Percentiles rank a stretch among this genome's conserved stretches.
phyloP scores from a whole-genome alignment of 2,113 vertebrate species.

The Phaethon lepturus region DNA sequence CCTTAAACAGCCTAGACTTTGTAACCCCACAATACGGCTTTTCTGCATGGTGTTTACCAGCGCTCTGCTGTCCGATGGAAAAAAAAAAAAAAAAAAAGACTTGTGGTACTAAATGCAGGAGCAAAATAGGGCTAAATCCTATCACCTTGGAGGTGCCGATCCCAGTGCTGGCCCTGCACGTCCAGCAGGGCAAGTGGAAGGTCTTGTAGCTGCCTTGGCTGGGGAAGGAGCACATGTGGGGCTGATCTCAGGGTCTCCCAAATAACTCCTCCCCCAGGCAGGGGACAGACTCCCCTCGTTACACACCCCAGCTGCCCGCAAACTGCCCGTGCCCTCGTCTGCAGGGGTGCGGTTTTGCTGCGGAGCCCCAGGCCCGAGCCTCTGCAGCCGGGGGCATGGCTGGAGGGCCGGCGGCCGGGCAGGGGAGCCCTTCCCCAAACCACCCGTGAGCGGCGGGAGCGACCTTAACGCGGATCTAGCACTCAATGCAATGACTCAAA shows the following conservation, averaged over 20 bases:
- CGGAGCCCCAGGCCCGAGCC: too few relatives aligned
- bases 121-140: conserved; percentile 42
- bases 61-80: conserved; percentile 53
- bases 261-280: neutral
- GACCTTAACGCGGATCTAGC: conserved; percentile 49
- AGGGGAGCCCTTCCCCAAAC: neutral
- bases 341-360: neutral
- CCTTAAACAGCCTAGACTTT: conserved; percentile 70
- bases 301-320: neutral
- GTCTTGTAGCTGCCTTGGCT: neutral
- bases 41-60: conserved; percentile 68
- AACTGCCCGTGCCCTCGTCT: fast-evolving
- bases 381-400: too few relatives aligned
- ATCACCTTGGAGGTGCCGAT: neutral
- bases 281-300: neutral
- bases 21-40: conserved; percentile 69
- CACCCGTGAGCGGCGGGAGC: conserved; percentile 46
- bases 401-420: too few relatives aligned
- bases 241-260: neutral
- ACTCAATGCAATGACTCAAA: conserved; percentile 62
- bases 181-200: neutral
- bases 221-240: neutral
- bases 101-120: conserved; percentile 35
- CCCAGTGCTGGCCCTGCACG: neutral
- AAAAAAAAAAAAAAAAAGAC: neutral